These are phyloP conservation scores for Malurus cyaneus DNA, from an alignment of 2,113 vertebrate species.

Conservation along the genomic window DNA sequence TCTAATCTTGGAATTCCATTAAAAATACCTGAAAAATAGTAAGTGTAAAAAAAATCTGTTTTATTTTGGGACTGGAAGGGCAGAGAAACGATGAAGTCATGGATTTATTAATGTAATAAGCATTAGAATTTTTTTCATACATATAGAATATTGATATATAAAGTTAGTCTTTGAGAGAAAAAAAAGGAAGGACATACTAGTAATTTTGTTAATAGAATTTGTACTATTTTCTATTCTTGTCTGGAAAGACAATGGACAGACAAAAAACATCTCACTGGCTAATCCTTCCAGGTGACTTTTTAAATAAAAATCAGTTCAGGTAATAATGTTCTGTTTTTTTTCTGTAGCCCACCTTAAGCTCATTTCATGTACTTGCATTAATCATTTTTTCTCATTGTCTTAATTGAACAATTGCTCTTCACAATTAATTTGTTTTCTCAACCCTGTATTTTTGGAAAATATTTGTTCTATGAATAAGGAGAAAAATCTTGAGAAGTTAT, in stretches of 20 bases:
- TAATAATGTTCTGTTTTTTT: neutral
- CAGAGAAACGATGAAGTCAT: neutral
- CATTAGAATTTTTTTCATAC: neutral
- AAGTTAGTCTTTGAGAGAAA: neutral
- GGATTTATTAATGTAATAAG: neutral
- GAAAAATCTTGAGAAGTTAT: neutral
- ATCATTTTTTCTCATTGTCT: neutral
- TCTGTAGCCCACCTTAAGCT: neutral
- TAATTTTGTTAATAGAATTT: neutral
- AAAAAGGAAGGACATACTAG: neutral
- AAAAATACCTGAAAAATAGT: neutral
- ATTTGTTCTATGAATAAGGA: neutral
- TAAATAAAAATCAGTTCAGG: neutral
- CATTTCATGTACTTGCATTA: neutral
- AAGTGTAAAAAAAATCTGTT: neutral
- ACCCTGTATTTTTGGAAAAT: neutral
- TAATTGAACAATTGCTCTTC: neutral
- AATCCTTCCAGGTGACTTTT: neutral
- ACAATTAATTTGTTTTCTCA: neutral
- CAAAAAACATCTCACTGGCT: neutral
- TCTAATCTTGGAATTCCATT: neutral
- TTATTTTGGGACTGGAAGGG: fast-evolving
- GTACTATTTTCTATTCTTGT: neutral
- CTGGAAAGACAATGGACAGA: neutral
- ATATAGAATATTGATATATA: neutral